Percentiles rank a stretch among this genome's conserved stretches.
These are phyloP conservation scores for Myodes glareolus DNA, from an alignment of 2,113 vertebrate genomes.

Conservation along the genomic window DNA sequence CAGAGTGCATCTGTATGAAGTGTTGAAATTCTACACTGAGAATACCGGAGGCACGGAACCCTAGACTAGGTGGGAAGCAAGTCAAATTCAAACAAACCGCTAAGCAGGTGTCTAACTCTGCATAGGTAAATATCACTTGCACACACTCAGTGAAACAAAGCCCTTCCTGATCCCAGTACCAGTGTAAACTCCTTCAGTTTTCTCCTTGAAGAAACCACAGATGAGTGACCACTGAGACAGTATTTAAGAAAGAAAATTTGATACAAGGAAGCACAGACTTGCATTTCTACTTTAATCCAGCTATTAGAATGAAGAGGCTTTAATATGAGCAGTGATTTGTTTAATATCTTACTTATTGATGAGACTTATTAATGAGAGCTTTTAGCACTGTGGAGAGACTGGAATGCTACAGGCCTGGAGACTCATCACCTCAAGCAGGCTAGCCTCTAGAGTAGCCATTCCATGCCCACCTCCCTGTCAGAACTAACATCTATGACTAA, in stretches of 20 bases:
- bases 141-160: background rate
- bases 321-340: background rate
- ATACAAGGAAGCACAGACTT: background rate
- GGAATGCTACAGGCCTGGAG: background rate
- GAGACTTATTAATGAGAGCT: background rate
- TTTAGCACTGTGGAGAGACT: background rate
- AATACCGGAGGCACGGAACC: background rate
- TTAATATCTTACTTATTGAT: no score
- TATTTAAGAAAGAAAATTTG: background rate
- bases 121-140: slow-evolving; percentile 13
- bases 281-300: background rate
- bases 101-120: background rate
- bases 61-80: background rate
- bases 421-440: background rate
- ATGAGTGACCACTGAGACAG: background rate
- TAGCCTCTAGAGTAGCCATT: background rate
- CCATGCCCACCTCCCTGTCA: background rate
- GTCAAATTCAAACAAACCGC: background rate
- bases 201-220: slow-evolving; percentile 16
- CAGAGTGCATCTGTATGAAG: slow-evolving; percentile 22
- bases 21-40: slow-evolving; percentile 4
- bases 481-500: no score
- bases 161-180: background rate
- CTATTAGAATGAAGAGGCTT: background rate
- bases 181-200: background rate